Conservation (phyloP, 2,797 vertebrate genomes). For the Oreortyx pictus region DNA sequence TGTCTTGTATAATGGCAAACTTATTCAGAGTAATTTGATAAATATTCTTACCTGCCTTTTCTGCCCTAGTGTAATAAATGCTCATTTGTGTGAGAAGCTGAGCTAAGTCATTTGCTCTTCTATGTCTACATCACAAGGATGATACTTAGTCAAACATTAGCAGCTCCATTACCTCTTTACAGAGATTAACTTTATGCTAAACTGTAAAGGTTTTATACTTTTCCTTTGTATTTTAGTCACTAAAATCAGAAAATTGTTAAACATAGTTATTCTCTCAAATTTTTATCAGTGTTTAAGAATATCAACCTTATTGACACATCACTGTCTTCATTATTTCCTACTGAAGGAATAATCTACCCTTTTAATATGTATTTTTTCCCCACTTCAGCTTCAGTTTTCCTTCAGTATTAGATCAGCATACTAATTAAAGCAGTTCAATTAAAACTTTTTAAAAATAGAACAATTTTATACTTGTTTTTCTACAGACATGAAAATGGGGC, state of each 20-base stretch:
- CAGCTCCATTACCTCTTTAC: slow-evolving; percentile 2
- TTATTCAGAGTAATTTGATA: not conserved
- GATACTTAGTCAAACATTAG: not conserved
- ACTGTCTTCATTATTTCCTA: slow-evolving; percentile 11
- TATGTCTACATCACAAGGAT: not conserved
- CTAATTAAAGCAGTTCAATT: slow-evolving; percentile 46
- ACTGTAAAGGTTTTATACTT: not conserved
- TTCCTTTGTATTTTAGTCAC: not conserved
- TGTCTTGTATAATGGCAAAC: not conserved
- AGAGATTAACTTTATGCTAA: slow-evolving; percentile 1
- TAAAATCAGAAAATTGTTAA: not conserved
- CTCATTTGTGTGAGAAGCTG: not conserved
- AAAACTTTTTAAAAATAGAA: slow-evolving; percentile 55
- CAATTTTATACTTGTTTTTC: slow-evolving; percentile 58
- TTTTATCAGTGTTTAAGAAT: not conserved
- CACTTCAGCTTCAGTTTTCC: slow-evolving; percentile 41
- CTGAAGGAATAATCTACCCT: slow-evolving; percentile 16
- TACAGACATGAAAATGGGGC: not conserved
- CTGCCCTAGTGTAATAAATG: not conserved
- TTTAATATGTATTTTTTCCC: slow-evolving; percentile 52
- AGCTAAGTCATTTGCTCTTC: not conserved
- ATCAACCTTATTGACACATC: not conserved
- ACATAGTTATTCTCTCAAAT: not conserved
- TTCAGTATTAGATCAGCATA: slow-evolving; percentile 23
- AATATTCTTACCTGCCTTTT: not conserved